Percentiles rank a stretch among this genome's conserved stretches.
Conservation (phyloP, 2,888 invertebrate genomes). For the Eupeodes latifasciatus region DNA sequence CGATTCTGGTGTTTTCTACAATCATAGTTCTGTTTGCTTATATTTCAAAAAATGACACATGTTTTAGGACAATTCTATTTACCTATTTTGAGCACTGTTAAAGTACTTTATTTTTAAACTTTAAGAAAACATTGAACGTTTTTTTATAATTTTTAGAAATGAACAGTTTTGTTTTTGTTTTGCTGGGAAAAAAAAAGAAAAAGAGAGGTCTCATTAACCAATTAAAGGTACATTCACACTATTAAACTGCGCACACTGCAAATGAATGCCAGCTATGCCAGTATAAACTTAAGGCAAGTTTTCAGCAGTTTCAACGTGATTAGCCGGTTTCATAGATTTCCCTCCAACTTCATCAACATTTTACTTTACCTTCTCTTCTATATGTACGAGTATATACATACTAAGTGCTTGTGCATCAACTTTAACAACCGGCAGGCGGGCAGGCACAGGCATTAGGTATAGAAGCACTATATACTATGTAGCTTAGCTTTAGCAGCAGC, state of each 20-base stretch:
- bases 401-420: not conserved
- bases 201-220: not conserved
- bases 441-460: not conserved
- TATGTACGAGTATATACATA: too few relatives aligned
- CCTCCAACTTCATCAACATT: slow-evolving; percentile 52
- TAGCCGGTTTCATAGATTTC: slow-evolving; percentile 68
- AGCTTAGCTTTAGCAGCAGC: not conserved
- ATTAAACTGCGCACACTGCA: slow-evolving; percentile 36
- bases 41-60: too few relatives aligned
- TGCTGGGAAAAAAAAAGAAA: not conserved
- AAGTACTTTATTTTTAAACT: too few relatives aligned
- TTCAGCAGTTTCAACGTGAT: slow-evolving; percentile 54
- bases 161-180: too few relatives aligned
- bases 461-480: slow-evolving; percentile 12
- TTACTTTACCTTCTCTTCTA: slow-evolving; percentile 46
- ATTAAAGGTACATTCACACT: slow-evolving; percentile 14
- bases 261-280: slow-evolving; percentile 69
- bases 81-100: too few relatives aligned
- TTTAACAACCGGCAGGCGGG: not conserved
- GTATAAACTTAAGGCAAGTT: slow-evolving; percentile 49
- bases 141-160: too few relatives aligned
- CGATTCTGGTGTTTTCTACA: too few relatives aligned
- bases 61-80: too few relatives aligned
- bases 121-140: too few relatives aligned
- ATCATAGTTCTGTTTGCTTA: too few relatives aligned